Base-by-base conservation (phyloP, 2,797 vertebrate species). In the Danio jaintianensis region DNA sequence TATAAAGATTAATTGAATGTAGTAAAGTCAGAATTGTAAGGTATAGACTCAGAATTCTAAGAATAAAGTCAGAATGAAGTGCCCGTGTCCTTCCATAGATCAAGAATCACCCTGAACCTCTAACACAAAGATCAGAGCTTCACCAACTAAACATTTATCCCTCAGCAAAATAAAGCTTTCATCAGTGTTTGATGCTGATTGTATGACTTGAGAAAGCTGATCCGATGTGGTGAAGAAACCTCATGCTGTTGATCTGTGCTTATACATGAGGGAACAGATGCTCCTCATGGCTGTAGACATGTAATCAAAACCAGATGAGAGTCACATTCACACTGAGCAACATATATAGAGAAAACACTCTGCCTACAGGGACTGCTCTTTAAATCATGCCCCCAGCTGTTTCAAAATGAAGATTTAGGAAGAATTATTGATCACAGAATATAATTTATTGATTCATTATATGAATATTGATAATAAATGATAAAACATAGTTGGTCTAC, bases 251-350 rank as follows among this genome's bases (percentile, higher is more conserved):
- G 8, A 22, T 50, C 56, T 61, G 13, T 16, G 29, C 45, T 55
- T 55, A n/a, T n/a, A 80, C 20, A 59, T 56, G 59, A n/a, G 20
- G 16, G 50, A 80, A 11, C 16, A 16, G 22, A 56, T 56, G 50
- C 38, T 73, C 50, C 59, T 63, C 6, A 15, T 72, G 78, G 78
- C 59, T 72, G 59, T 64, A n/a, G 50, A 52, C 48, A 52, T 13
- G 52, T 20, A 73, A 80, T 80, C 43, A 73, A 66, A 66, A 73
- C 13, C 69, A 80, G 78, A 79, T 72, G 78, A 66, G 61, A 66
- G 48, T 6, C n/a, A 18, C 18, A 3, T 53, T 38, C 3, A 0
- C 11, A 56, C 40, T 22, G 43, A 58, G 38, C 8, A 71, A 71
- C 12, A 11, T n/a, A n/a, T n/a, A n/a, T n/a, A n/a, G n/a, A n/a